phyloP scores from a whole-genome alignment of 2,797 vertebrate genomes.

The Limosa lapponica region DNA sequence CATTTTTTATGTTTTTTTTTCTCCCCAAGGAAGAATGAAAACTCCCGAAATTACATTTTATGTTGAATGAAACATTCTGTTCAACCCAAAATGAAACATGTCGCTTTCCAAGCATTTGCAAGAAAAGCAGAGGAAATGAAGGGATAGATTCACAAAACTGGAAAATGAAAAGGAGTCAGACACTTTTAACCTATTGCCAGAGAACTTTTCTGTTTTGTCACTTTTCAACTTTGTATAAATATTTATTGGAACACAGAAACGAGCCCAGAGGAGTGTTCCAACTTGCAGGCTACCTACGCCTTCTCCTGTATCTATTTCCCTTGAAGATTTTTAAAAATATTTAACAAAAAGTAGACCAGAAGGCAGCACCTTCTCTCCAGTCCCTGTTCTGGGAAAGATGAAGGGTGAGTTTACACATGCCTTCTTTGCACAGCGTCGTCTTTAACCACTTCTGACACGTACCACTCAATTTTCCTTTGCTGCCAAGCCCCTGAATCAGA shows the following conservation, averaged over 20 bases:
- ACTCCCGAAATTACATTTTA: background rate
- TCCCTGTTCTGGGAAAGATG: background rate
- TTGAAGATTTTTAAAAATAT: background rate
- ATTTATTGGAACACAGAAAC: slow-evolving; percentile 20
- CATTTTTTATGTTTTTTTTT: background rate
- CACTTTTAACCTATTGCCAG: background rate
- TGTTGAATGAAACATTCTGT: background rate
- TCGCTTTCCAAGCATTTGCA: background rate
- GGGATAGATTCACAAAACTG: background rate
- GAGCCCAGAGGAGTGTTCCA: background rate
- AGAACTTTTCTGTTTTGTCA: background rate
- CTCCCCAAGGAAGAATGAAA: background rate
- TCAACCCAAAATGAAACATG: background rate
- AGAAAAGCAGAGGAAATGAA: slow-evolving; percentile 20
- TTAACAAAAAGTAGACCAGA: background rate
- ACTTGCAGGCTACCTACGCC: background rate
- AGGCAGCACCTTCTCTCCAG: background rate
- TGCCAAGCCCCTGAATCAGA: background rate
- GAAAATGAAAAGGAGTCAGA: background rate
- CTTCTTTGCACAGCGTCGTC: background rate
- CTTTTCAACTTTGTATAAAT: slow-evolving; percentile 27
- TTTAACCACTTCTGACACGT: background rate
- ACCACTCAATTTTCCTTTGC: background rate
- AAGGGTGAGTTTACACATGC: background rate
- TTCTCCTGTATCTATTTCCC: background rate